Evolutionary conservation across 1,140 invertebrate genomes (phyloP), one percentile per base, ranked within the genome.

Genomic region (Drosophila ambigua): DNA sequence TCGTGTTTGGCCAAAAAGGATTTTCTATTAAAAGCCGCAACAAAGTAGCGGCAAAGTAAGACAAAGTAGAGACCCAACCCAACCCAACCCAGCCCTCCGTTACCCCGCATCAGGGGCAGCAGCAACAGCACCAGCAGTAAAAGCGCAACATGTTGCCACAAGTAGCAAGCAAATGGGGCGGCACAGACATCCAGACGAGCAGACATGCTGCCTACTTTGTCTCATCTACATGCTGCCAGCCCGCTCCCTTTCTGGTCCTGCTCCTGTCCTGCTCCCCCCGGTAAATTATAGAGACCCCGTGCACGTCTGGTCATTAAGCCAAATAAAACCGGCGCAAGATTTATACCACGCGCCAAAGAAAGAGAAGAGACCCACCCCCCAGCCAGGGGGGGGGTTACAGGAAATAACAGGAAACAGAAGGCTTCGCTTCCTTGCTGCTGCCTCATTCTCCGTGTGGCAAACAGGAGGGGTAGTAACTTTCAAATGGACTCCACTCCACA

Each of bases 241-340:
- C 23, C 23, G 1, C 2, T 24, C 4, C n/a, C 28, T 6, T 28
- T 28, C 26, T 7, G 26, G 7, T 28, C 26, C 26, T 28, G 26
- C 2, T 16, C 28, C 28, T 20, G 5, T 11, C 28, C 15, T 20
- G n/a, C 28, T 41, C n/a, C 43, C 59, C n/a, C 65, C 77, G 62
- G 87, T 90, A 90, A 90, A 90, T 90, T 90, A 90, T 88, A 78
- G 76, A 84, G 74, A 28, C 35, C 35, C 72, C 61, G 83, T 84
- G 88, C 89, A 90, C 89, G 89, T 90, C 89, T 90, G 88, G 89
- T 90, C 89, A 90, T 90, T 90, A 90, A 90, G 89, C 89, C 88
- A 90, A 90, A 90, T 90, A 90, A 90, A 90, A 90, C 89, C 89
- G 79, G 80, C 89, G 67, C 76, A 90, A 90, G 89, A 90, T 90